Evolutionary conservation across 2,888 invertebrate species (phyloP).

Genomic region (Ormyrus nitidulus): DNA sequence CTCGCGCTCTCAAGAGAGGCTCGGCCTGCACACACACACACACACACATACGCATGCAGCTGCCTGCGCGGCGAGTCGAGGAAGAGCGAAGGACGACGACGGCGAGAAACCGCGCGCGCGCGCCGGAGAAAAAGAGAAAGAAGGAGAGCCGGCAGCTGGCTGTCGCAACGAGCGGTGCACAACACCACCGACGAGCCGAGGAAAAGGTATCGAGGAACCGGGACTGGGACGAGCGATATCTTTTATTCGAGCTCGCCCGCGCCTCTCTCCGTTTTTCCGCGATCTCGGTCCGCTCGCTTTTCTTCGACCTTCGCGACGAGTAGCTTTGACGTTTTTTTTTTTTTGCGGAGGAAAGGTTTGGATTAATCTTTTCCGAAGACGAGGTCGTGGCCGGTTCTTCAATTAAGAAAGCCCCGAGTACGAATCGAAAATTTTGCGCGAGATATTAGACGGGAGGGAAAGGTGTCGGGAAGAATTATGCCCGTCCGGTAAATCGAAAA

Average conservation of each 20-base stretch:
- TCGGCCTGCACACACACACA: not conserved
- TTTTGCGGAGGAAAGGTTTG: no score
- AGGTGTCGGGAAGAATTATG: no score
- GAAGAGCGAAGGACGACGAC: constrained; percentile 26
- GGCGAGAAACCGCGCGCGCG: constrained; percentile 8
- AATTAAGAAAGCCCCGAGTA: no score
- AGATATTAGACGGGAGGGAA: no score
- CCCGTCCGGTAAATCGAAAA: no score
- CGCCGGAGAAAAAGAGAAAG: no score
- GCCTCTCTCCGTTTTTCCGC: not conserved
- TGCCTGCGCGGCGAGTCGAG: constrained; percentile 13
- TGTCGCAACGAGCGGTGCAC: constrained; percentile 41
- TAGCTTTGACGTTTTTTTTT: no score
- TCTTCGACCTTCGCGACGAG: not conserved
- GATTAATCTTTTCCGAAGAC: no score
- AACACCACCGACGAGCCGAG: not conserved
- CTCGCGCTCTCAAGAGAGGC: not conserved
- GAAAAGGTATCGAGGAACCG: not conserved
- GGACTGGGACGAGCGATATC: constrained; percentile 4
- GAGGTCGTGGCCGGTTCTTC: no score
- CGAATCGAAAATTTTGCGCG: no score
- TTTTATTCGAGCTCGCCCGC: not conserved
- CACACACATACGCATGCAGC: not conserved
- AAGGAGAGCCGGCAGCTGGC: not conserved
- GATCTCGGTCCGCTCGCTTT: not conserved